Conservation (phyloP, 1,140 invertebrate species). For the Bombyx mandarina region DNA sequence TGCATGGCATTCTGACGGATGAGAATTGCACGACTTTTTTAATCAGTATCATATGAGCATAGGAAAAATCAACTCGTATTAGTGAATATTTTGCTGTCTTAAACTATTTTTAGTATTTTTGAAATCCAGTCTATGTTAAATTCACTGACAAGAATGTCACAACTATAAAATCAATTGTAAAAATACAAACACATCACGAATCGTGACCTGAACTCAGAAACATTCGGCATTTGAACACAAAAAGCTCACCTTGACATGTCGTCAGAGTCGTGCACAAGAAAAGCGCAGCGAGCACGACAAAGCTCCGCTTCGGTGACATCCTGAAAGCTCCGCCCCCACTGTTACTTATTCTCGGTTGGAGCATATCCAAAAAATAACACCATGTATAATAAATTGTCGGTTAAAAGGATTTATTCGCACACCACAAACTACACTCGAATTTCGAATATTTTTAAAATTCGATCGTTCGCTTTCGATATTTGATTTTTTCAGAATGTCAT, state of each 20-base stretch:
- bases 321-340: slow-evolving; percentile 24
- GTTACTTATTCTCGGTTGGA: slow-evolving; percentile 51
- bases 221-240: slow-evolving; percentile 19
- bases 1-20: no score
- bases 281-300: slow-evolving; percentile 23
- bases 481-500: slow-evolving; percentile 13
- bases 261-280: slow-evolving; percentile 30
- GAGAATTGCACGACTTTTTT: no score
- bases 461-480: background rate
- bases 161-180: slow-evolving; percentile 5
- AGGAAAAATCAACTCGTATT: no score
- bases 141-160: slow-evolving; percentile 4
- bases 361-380: slow-evolving; percentile 23
- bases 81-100: no score
- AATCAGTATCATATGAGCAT: no score
- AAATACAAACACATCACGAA: slow-evolving; percentile 2
- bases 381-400: slow-evolving; percentile 6
- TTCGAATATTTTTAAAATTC: background rate
- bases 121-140: background rate
- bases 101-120: no score
- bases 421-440: slow-evolving; percentile 9
- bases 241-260: slow-evolving; percentile 55
- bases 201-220: slow-evolving; percentile 11
- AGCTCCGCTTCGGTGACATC: slow-evolving; percentile 20
- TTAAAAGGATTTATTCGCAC: slow-evolving; percentile 9